Percentiles rank a stretch among this genome's conserved stretches.
Conservation (phyloP, 2,888 invertebrate genomes). For the Tolmerus cingulatus region DNA sequence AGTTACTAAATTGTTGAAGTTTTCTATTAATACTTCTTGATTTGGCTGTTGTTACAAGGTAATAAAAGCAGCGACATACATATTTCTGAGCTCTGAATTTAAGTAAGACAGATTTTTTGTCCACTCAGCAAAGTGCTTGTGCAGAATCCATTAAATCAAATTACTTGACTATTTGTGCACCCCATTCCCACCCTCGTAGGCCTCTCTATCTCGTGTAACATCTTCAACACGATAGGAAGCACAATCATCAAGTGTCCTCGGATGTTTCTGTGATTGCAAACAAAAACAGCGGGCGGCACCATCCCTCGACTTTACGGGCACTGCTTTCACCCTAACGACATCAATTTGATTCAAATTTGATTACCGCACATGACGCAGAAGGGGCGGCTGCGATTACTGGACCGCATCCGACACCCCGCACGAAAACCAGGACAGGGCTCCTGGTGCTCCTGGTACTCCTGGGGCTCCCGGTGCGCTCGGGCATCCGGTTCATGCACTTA, state of each 20-base stretch:
- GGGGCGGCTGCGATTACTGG: constrained; percentile 35
- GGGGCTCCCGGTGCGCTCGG: not conserved
- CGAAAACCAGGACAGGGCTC: not conserved
- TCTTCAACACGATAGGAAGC: not conserved
- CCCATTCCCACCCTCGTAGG: not conserved
- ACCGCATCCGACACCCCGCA: constrained; percentile 20
- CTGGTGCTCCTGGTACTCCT: not conserved
- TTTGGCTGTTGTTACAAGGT: too few species aligned
- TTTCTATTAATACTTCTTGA: too few species aligned
- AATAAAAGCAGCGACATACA: too few species aligned
- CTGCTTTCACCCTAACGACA: constrained; percentile 39
- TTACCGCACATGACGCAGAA: constrained; percentile 44
- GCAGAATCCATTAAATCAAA: constrained; percentile 23
- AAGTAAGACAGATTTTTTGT: not conserved
- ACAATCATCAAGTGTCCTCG: constrained; percentile 35
- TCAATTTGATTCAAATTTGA: constrained; percentile 51
- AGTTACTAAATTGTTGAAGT: too few species aligned
- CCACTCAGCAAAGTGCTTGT: not conserved
- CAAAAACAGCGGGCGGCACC: not conserved
- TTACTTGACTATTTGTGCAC: constrained; percentile 9
- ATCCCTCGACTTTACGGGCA: not conserved
- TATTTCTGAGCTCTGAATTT: not conserved
- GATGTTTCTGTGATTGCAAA: constrained; percentile 36
- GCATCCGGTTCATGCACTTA: constrained; percentile 59
- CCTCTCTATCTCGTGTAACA: not conserved